Base-by-base conservation (phyloP, 2,888 invertebrate genomes). In the Deilephila elpenor region DNA sequence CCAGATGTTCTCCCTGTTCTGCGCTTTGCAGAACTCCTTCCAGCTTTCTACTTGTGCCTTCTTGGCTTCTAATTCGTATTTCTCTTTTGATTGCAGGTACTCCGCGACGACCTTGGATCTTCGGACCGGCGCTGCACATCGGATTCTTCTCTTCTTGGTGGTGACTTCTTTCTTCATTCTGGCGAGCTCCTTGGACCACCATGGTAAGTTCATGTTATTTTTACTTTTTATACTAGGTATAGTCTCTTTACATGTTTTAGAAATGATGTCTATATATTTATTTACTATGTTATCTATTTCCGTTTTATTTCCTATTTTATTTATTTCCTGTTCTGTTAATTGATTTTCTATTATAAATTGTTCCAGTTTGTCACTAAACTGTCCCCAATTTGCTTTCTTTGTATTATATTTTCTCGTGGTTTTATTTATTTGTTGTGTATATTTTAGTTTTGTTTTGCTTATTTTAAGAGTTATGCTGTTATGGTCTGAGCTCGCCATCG, bases 11-110 rank as follows among this genome's bases (percentile, higher is more conserved):
- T 80, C 79, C 29, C 61, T 67, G 0, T 76, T 74, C 32, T 77
- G 78, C 51, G 62, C 75, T 20, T 19, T 20, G 51, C 77, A 78
- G 61, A 77, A 79, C 19, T 71, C 73, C 64, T 76, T 77, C 77
- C 77, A 78, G 60, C 75, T 75, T 0, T 32, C 53, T 2, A n/a
- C 71, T 51, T 75, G 62, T 1, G 51, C 32, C 32, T 5, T 32
- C 5, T 32, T 32, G 32, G 32, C 32, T 5, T 32, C 32, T 5
- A 37, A 37, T 70, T 73, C 59, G n/a, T 73, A 60, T 0, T 70
- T 20, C 32, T 25, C 25, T 25, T 25, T 25, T 25, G 25, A 25
- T 25, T 25, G 25, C 25, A 25, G 25, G 25, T 25, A 25, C 25
- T 25, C 25, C 0, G 25, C 25, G 25, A 25, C 25, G 25, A 25